Percentiles rank a stretch among this genome's conserved stretches.
phyloP scores from a whole-genome alignment of 1,140 invertebrate species.

The Platorchestia sp. region DNA sequence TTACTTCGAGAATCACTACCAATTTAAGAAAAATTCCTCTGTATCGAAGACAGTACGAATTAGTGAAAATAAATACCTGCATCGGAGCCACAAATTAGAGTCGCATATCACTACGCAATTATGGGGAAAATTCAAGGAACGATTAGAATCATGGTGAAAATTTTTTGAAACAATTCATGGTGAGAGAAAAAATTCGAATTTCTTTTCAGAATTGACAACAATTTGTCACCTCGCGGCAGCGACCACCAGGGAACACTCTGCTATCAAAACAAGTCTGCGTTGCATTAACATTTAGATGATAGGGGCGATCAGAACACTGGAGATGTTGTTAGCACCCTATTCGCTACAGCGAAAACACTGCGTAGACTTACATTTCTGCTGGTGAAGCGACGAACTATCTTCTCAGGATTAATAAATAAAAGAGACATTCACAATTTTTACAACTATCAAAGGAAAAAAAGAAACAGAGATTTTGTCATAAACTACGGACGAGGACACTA shows the following conservation, averaged over 20 bases:
- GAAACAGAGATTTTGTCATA: not conserved
- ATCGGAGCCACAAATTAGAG: not conserved
- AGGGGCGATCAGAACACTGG: not conserved
- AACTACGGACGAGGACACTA: not conserved
- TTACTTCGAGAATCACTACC: not conserved
- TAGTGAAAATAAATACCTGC: not conserved
- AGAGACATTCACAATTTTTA: not conserved
- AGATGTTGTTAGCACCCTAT: not conserved
- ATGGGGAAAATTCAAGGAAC: no score
- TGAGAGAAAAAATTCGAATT: not conserved
- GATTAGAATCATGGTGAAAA: no score
- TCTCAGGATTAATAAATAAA: not conserved
- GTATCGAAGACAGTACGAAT: not conserved
- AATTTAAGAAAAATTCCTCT: not conserved
- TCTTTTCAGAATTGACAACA: not conserved
- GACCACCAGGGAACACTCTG: no score
- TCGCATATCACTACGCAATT: not conserved
- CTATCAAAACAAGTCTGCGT: not conserved
- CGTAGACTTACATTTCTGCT: not conserved
- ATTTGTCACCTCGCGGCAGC: not conserved
- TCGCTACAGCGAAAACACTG: not conserved
- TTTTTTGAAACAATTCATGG: not conserved
- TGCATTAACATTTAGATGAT: not conserved
- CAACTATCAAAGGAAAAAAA: not conserved
- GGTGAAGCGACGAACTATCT: not conserved